Base-by-base conservation (phyloP, 1,140 invertebrate genomes). In the Sycophaga agraensis region DNA sequence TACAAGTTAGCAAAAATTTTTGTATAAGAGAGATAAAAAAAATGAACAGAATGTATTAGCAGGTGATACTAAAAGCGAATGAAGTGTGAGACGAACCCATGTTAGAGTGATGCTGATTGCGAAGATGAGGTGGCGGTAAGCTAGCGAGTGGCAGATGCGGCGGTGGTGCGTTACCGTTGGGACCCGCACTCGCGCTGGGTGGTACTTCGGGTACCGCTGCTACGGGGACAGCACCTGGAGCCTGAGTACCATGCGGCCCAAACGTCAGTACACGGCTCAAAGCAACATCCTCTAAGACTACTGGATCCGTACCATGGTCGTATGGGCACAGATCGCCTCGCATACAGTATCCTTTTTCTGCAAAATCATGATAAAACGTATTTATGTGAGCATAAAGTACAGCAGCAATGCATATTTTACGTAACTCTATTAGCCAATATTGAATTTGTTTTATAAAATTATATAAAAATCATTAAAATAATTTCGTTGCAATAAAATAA, bases 341-440 rank as follows among this genome's bases (percentile, higher is more conserved):
- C 87, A 97, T 94, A 76, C 96, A 98, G 73, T 92, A 97, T 3
- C 96, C 95, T 78, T 93, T 94, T 79, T 96, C 93, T 91, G 71
- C 14, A 72, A 60, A 46, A 17, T n/a, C n/a, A n/a, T n/a, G n/a
- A n/a, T n/a, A n/a, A n/a, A n/a, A n/a, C n/a, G n/a, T n/a, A n/a
- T n/a, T n/a, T n/a, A n/a, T n/a, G n/a, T n/a, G n/a, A n/a, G n/a
- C n/a, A n/a, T n/a, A n/a, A n/a, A n/a, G n/a, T n/a, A n/a, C n/a
- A n/a, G n/a, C n/a, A n/a, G n/a, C n/a, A n/a, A n/a, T n/a, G n/a
- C n/a, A n/a, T n/a, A n/a, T n/a, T n/a, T n/a, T n/a, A n/a, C n/a
- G n/a, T n/a, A n/a, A n/a, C n/a, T n/a, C n/a, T n/a, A n/a, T n/a
- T n/a, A n/a, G n/a, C n/a, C n/a, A n/a, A n/a, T n/a, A n/a, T n/a